Evolutionary conservation across 2,797 vertebrate genomes (phyloP).

Genomic region (Myiothlypis chrysogaster): DNA sequence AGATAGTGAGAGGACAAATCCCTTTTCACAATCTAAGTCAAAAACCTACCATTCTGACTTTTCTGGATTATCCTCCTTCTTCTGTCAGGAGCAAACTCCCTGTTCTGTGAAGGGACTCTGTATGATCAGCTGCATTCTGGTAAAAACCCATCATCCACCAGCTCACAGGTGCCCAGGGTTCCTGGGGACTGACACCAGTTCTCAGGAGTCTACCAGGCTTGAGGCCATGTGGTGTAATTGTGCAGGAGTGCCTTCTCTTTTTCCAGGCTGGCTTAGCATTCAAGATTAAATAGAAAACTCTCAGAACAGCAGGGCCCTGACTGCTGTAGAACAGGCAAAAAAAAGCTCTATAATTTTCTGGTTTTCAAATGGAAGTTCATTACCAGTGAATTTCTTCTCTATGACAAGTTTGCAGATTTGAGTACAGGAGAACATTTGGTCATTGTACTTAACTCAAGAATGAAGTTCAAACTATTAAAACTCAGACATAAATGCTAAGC

Average conservation of each 20-base stretch:
- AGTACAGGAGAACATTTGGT: neutral
- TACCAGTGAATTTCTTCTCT: neutral
- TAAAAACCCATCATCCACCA: neutral
- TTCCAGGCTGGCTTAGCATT: neutral
- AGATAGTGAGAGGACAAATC: neutral
- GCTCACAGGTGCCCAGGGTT: neutral
- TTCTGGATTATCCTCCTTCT: conserved; percentile 1
- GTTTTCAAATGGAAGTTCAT: neutral
- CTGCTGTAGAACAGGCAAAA: neutral
- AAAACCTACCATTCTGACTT: neutral
- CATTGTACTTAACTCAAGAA: neutral
- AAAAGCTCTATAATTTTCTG: neutral
- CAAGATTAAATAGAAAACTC: neutral
- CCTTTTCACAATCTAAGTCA: neutral
- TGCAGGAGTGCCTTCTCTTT: neutral
- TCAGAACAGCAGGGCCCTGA: fast-evolving
- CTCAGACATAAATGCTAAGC: neutral
- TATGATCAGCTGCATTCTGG: neutral
- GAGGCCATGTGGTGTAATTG: fast-evolving
- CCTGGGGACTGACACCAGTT: neutral
- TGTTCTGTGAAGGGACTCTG: neutral
- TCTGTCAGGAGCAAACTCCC: neutral
- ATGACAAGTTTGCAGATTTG: neutral
- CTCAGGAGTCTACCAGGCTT: neutral
- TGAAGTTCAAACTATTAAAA: neutral